These are phyloP conservation scores for Mythimna impura DNA, from an alignment of 2,888 invertebrate species.

Conservation along the genomic window DNA sequence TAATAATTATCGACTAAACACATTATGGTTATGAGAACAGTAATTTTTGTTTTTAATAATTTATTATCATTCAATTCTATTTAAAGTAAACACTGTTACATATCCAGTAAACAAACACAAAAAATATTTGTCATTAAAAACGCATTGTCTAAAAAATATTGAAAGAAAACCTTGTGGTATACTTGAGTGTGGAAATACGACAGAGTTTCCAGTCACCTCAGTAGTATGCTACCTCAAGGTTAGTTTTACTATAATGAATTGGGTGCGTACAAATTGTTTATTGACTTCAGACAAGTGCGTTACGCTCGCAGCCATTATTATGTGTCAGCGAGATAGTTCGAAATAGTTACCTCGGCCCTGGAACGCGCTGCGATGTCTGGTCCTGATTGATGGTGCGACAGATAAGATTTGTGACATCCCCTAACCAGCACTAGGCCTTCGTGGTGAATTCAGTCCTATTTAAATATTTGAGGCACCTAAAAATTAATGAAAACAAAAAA, in stretches of 20 bases:
- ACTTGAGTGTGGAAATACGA: slow-evolving; percentile 16
- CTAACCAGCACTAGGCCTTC: too few relatives aligned
- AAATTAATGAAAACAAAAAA: too few relatives aligned
- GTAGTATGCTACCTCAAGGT: slow-evolving; percentile 19
- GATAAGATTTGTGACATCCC: too few relatives aligned
- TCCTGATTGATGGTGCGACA: too few relatives aligned
- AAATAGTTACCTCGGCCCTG: too few relatives aligned
- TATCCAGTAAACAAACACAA: neutral
- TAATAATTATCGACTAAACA: too few relatives aligned
- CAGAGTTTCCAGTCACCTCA: slow-evolving; percentile 4
- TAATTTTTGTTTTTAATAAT: too few relatives aligned
- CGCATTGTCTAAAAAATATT: neutral
- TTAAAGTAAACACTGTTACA: neutral
- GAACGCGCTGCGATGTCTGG: too few relatives aligned
- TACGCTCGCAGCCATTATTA: neutral
- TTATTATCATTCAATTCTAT: neutral
- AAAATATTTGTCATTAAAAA: slow-evolving; percentile 7
- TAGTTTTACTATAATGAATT: slow-evolving; percentile 43
- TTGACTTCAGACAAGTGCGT: slow-evolving; percentile 15
- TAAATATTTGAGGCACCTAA: too few relatives aligned
- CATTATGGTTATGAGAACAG: too few relatives aligned
- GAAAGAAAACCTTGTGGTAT: slow-evolving; percentile 8
- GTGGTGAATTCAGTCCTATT: too few relatives aligned
- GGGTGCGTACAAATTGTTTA: slow-evolving; percentile 18
- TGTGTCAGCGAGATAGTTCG: neutral